Conservation (phyloP, 23 tunicate species). For the Botrylloides violaceus region DNA sequence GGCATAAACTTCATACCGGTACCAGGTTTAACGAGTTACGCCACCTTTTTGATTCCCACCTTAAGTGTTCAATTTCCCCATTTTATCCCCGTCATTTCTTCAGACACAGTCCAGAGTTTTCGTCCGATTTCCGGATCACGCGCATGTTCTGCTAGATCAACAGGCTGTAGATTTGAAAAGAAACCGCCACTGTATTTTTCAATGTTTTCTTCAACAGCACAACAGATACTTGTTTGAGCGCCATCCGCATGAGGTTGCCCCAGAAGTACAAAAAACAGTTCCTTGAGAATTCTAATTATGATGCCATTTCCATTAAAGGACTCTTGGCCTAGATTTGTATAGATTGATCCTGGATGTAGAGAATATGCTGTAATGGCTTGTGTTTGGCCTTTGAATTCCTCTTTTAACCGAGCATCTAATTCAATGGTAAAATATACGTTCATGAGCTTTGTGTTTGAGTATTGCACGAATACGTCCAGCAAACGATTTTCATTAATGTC, state of each 20-base stretch:
- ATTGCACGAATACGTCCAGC: background rate
- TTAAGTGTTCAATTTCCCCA: background rate
- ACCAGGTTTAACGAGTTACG: too few species aligned
- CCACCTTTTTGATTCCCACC: background rate
- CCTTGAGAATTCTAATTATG: background rate
- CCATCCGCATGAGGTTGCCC: background rate
- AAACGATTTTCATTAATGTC: background rate
- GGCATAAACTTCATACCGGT: too few species aligned
- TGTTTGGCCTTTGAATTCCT: background rate
- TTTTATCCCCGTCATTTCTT: background rate
- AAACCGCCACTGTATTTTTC: background rate
- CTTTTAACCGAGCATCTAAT: constrained; percentile 5
- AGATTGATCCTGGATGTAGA: constrained; percentile 17
- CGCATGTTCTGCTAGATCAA: constrained; percentile 1
- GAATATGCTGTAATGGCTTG: constrained; percentile 14
- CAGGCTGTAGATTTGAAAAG: background rate
- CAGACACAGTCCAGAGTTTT: constrained; percentile 2
- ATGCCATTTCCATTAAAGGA: background rate
- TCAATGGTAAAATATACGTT: constrained; percentile 19
- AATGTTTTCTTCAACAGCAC: constrained; percentile 3
- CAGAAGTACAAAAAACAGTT: background rate
- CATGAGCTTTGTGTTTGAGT: constrained; percentile 19
- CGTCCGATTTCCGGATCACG: background rate
- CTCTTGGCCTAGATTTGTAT: background rate
- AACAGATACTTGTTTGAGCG: constrained; percentile 4